Evolutionary conservation across 2,797 vertebrate genomes (phyloP).

Genomic region (Rhinichthys osculus): DNA sequence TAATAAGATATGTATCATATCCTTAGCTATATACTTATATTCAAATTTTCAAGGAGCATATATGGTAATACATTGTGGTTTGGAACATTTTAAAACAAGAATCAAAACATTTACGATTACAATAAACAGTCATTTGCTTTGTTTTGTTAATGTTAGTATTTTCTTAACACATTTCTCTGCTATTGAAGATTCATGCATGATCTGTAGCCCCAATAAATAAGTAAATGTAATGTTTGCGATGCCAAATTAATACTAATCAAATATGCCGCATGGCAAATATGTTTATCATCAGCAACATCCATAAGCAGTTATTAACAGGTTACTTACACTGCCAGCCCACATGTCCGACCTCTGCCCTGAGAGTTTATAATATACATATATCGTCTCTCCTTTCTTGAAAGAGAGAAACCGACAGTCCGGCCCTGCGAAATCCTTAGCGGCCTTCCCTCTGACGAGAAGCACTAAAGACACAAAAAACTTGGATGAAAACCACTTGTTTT

Average conservation of each 20-base stretch:
- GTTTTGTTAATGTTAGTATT: not conserved
- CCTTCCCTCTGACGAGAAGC: slow-evolving; percentile 91
- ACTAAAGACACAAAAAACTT: slow-evolving; percentile 74
- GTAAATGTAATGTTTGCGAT: not conserved
- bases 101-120: no score
- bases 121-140: no score
- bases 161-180: not conserved
- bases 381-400: slow-evolving; percentile 89
- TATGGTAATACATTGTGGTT: no score
- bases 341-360: slow-evolving; percentile 84
- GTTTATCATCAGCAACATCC: not conserved
- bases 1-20: not conserved
- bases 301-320: slow-evolving; percentile 24
- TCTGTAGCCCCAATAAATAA: not conserved
- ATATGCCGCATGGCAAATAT: not conserved
- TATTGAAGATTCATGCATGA: not conserved
- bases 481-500: not conserved
- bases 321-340: slow-evolving; percentile 97
- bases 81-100: no score
- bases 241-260: not conserved
- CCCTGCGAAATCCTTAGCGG: slow-evolving; percentile 86
- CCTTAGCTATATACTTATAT: no score
- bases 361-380: slow-evolving; percentile 97
- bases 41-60: no score
- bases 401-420: slow-evolving; percentile 95